Evolutionary conservation across 2,113 vertebrate species (phyloP).

Genomic region (Phoxinus phoxinus): DNA sequence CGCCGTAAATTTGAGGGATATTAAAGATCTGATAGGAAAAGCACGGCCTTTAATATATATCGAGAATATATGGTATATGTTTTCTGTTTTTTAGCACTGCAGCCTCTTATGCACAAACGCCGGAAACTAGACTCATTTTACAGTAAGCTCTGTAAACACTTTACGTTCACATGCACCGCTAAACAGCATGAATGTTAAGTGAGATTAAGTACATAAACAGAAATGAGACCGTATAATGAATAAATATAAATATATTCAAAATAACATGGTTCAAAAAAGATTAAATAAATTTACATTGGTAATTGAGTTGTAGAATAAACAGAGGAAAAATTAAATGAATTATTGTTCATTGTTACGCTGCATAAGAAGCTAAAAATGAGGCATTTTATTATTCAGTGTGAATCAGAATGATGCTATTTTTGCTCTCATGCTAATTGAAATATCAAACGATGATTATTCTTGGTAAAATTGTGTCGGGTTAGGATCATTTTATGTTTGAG

Average conservation of each 20-base stretch:
- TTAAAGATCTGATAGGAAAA: conserved; percentile 16
- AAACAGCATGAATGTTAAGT: neutral
- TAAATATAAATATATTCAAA: neutral
- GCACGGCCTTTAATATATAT: neutral
- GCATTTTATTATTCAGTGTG: neutral
- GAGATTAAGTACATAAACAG: neutral
- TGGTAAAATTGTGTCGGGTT: too few species aligned
- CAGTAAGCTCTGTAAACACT: too few species aligned
- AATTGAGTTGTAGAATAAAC: neutral
- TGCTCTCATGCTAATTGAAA: neutral
- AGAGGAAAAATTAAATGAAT: neutral
- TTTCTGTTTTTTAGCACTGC: neutral
- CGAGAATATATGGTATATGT: neutral
- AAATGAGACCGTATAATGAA: neutral
- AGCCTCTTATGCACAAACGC: neutral
- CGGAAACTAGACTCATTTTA: neutral
- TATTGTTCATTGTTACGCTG: neutral
- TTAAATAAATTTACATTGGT: neutral
- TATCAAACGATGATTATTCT: too few species aligned
- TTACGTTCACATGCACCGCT: neutral
- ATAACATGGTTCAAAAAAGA: too few species aligned
- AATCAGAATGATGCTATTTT: too few species aligned
- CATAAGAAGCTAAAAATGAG: neutral
- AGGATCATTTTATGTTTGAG: too few species aligned
- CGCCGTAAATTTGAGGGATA: conserved; percentile 7